phyloP scores from a whole-genome alignment of 2,797 vertebrate species.

The Myotis planiceps region DNA sequence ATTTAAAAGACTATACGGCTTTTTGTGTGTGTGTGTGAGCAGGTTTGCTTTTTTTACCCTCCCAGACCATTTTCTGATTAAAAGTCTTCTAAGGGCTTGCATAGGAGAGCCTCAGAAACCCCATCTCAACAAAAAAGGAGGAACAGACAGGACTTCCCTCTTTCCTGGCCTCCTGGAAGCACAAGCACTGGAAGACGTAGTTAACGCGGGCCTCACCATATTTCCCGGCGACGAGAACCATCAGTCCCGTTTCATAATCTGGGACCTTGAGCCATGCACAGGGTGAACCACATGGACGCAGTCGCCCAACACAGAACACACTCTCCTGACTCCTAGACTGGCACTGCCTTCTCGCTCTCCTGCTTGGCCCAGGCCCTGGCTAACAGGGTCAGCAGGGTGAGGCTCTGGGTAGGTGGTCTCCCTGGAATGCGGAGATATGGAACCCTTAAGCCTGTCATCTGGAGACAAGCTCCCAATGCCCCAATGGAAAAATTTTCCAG shows the following conservation, averaged over 20 bases:
- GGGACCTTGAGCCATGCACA: neutral
- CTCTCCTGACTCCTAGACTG: fast-evolving
- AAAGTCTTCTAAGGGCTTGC: conserved; percentile 23
- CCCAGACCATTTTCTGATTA: neutral
- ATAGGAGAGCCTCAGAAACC: neutral
- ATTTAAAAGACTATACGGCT: neutral
- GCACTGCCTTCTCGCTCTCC: neutral
- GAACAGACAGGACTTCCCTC: neutral
- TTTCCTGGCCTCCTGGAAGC: neutral
- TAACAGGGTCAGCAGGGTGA: neutral
- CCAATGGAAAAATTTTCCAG: conserved; percentile 43
- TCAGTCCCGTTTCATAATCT: neutral
- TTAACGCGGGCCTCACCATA: neutral
- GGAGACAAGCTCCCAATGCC: neutral
- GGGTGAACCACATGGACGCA: neutral
- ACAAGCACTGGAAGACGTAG: neutral
- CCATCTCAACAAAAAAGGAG: neutral
- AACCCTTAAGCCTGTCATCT: conserved; percentile 37
- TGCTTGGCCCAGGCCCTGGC: neutral
- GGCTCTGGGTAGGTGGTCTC: conserved; percentile 54
- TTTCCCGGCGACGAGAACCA: neutral
- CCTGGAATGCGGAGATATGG: neutral
- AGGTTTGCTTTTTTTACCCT: neutral
- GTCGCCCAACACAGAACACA: neutral
- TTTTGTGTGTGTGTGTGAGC: neutral